Evolutionary conservation across 2,888 invertebrate species (phyloP), one percentile per base, ranked within the genome.

Genomic region (Eupithecia subfuscata): DNA sequence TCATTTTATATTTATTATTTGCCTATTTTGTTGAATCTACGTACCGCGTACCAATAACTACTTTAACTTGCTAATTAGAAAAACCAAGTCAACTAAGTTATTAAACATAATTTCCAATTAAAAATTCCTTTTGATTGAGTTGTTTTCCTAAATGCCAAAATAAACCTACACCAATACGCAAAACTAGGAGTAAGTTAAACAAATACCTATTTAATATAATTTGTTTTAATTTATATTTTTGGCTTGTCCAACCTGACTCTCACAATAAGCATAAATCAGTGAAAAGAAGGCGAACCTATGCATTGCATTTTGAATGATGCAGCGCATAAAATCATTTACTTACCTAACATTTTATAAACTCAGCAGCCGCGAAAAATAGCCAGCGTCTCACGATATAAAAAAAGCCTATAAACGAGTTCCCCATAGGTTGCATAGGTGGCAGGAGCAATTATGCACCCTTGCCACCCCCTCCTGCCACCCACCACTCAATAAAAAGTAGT

Each of bases 401-500:
- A 87, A 87, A 87, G 87, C 87, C 87, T 87, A 86, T 89, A 89
- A 90, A 85, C 85, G 83, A 85, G 87, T 90, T 89, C 86, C 79
- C 77, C 75, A 82, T 84, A 84, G 88, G 86, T 85, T 87, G 88
- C 86, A 87, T 87, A 78, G 79, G 78, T 68, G 74, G 77, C 77
- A 63, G 70, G 80, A 76, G 87, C 84, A 87, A 90, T 90, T 90
- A 90, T 90, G 90, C 90, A 88, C 89, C 89, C 89, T 84, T 76
- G 78, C 22, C 22, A 81, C 76, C 73, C 78, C 22, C 74, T 87
- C 83, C 79, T 77, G 75, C 22, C 76, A 79, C 82, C 77, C 86
- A 81, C 83, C 86, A 85, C 88, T 88, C 85, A 86, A 88, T 88
- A 87, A 87, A 89, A 88, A 89, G 89, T 87, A 86, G 89, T 89